A percentile compares a stretch with the other conserved stretches of the same genome.
Evolutionary conservation across 1,140 invertebrate genomes (phyloP).

Genomic region (Apis laboriosa): DNA sequence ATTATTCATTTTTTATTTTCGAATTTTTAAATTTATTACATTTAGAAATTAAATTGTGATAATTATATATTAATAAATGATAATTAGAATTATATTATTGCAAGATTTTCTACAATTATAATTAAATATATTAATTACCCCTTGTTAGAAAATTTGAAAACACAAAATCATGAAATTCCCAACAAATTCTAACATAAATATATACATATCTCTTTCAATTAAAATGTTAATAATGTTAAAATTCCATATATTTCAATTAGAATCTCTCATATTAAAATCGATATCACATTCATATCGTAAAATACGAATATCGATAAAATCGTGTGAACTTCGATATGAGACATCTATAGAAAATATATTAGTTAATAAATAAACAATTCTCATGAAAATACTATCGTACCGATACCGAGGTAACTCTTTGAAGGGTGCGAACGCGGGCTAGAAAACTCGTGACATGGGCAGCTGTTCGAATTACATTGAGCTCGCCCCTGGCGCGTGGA

Average conservation of each 20-base stretch:
- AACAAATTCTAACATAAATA: background rate
- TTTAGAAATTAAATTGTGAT: no score
- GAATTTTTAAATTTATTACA: no score
- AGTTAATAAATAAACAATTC: background rate
- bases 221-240: background rate
- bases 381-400: constrained; percentile 40
- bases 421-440: constrained; percentile 48
- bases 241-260: background rate
- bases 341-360: background rate
- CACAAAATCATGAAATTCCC: background rate
- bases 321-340: background rate
- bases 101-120: no score
- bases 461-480: constrained; percentile 66
- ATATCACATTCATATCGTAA: background rate
- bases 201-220: background rate
- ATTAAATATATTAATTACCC: no score
- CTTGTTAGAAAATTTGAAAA: background rate
- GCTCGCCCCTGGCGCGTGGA: constrained; percentile 49
- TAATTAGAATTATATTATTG: no score
- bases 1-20: background rate
- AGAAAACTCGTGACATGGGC: constrained; percentile 66
- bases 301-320: no score
- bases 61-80: no score
- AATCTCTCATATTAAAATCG: background rate
- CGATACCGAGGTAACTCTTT: constrained; percentile 55